Percentiles rank a stretch among this genome's conserved stretches.
Evolutionary conservation across 2,113 vertebrate species (phyloP).

Genomic region (Pycnonotus jocosus): DNA sequence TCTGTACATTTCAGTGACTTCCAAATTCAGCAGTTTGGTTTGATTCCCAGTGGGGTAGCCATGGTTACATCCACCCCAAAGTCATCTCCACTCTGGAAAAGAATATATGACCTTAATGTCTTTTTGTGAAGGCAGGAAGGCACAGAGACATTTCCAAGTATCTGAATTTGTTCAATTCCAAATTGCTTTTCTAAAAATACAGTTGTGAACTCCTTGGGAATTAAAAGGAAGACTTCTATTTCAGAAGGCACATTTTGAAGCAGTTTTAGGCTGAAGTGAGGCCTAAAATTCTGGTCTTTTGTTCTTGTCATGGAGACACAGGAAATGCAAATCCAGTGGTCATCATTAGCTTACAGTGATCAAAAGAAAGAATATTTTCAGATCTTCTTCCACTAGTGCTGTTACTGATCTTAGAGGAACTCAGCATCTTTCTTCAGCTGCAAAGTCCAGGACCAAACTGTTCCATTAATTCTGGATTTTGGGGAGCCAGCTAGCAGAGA

Average conservation of each 20-base stretch:
- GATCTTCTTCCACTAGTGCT: neutral
- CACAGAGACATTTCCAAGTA: neutral
- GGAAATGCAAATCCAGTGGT: neutral
- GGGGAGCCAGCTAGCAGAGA: neutral
- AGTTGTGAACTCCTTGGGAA: slow-evolving; percentile 4
- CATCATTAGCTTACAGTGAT: neutral
- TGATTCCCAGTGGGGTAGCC: neutral
- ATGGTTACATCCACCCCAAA: slow-evolving; percentile 15
- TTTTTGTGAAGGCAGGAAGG: slow-evolving; percentile 1
- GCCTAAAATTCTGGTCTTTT: slow-evolving; percentile 11
- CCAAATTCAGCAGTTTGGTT: neutral
- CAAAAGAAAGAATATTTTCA: neutral
- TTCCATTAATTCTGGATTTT: neutral
- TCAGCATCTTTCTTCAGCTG: neutral
- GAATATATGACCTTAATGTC: neutral
- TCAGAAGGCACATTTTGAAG: slow-evolving; percentile 1
- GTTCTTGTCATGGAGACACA: neutral
- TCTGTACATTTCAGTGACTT: neutral
- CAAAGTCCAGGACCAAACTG: neutral
- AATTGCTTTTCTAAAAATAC: slow-evolving; percentile 42
- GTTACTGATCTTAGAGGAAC: neutral
- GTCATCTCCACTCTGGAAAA: neutral
- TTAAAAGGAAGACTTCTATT: neutral
- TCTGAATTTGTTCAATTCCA: slow-evolving; percentile 39
- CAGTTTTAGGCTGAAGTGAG: neutral